Evolutionary conservation across 1,140 invertebrate species (phyloP).

Genomic region (Brachionus angularis): DNA sequence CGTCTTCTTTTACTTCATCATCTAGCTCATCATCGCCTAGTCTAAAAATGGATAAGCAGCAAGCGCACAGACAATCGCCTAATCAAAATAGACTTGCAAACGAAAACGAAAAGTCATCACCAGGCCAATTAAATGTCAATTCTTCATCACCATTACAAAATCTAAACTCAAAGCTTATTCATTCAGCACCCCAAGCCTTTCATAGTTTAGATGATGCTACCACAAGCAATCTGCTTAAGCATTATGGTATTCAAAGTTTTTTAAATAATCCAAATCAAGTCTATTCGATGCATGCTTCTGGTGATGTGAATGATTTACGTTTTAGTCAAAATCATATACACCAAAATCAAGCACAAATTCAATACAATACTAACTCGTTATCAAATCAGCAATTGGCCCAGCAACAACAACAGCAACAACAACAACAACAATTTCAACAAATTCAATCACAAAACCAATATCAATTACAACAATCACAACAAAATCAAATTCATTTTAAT

Average conservation of each 20-base stretch:
- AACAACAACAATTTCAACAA: neutral
- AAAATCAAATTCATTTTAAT: neutral
- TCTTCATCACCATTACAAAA: no score
- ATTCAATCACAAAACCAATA: neutral
- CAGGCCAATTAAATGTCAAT: neutral
- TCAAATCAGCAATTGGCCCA: no score
- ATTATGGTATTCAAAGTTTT: constrained; percentile 7
- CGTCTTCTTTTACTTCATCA: neutral
- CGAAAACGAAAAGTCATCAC: neutral
- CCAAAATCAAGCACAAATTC: neutral
- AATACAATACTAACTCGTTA: no score
- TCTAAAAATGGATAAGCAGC: constrained; percentile 29
- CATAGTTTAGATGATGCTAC: constrained; percentile 1
- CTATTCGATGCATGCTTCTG: neutral
- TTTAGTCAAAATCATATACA: neutral
- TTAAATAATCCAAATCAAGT: neutral
- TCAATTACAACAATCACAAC: neutral
- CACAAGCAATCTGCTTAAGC: neutral
- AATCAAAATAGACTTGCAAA: neutral
- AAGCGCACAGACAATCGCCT: constrained; percentile 3
- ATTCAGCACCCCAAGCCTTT: neutral
- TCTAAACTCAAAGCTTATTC: constrained; percentile 3
- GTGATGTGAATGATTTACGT: neutral
- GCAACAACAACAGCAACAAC: neutral
- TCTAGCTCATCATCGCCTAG: constrained; percentile 3